A percentile compares a stretch with the other conserved stretches of the same genome.
Evolutionary conservation across 2,113 vertebrate genomes (phyloP).

Genomic region (Antechinus stuartii): DNA sequence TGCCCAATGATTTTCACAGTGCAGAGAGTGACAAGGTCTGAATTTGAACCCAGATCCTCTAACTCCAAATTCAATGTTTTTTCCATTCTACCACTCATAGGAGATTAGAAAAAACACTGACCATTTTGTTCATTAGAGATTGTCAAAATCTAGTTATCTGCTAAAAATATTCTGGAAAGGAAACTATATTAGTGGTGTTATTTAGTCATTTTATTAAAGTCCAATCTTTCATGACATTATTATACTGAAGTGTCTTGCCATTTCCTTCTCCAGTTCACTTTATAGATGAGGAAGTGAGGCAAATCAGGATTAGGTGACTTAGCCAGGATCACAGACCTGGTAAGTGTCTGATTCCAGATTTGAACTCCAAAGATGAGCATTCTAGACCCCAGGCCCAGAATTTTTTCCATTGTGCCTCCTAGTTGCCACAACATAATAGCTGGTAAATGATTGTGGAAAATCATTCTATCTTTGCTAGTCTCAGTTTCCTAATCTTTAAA

Average conservation of each 20-base stretch:
- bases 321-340: not conserved
- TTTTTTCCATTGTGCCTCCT: not conserved
- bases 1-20: not conserved
- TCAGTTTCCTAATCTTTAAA: not conserved
- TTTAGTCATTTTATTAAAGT: not conserved
- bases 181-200: not conserved
- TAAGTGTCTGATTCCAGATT: not conserved
- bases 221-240: not conserved
- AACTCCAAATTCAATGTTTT: not conserved
- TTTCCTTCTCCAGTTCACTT: not conserved
- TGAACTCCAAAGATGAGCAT: not conserved
- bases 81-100: not conserved
- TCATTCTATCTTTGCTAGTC: not conserved
- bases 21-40: not conserved
- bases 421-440: not conserved
- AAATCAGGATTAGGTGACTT: not conserved
- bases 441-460: not conserved
- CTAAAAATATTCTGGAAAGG: not conserved
- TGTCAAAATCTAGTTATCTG: not conserved
- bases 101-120: not conserved
- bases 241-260: not conserved
- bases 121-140: not conserved
- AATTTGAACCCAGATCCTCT: not conserved
- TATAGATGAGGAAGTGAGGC: not conserved
- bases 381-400: not conserved